These are phyloP conservation scores for Helicolenus hilgendorfi DNA, from an alignment of 2,797 vertebrate species.

Conservation along the genomic window DNA sequence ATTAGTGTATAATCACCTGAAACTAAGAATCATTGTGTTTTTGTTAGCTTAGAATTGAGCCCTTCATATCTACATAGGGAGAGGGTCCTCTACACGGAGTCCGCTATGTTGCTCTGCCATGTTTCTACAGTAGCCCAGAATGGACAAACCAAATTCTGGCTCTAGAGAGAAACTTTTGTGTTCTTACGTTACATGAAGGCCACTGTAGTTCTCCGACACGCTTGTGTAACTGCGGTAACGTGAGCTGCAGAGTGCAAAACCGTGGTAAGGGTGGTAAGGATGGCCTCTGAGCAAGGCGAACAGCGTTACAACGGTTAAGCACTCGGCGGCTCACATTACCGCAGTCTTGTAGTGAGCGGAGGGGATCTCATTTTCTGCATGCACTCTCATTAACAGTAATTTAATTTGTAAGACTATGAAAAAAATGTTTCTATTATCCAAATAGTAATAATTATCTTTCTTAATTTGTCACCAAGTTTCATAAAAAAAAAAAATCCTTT, in stretches of 20 bases:
- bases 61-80: neutral
- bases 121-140: neutral
- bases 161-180: fast-evolving
- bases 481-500: neutral
- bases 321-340: no score
- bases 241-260: no score
- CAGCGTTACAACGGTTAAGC: no score
- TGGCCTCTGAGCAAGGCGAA: no score
- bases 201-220: no score
- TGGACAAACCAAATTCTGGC: no score
- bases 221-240: no score
- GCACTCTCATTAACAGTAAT: neutral
- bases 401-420: neutral
- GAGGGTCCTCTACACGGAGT: fast-evolving
- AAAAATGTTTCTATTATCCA: neutral
- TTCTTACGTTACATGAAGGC: no score
- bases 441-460: neutral
- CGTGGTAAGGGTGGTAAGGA: no score
- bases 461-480: neutral
- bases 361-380: neutral
- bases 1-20: neutral
- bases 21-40: neutral
- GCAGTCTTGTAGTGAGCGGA: no score
- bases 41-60: neutral
- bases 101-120: neutral